These are phyloP conservation scores for Microchirus variegatus DNA, from an alignment of 2,797 vertebrate species.

Conservation along the genomic window DNA sequence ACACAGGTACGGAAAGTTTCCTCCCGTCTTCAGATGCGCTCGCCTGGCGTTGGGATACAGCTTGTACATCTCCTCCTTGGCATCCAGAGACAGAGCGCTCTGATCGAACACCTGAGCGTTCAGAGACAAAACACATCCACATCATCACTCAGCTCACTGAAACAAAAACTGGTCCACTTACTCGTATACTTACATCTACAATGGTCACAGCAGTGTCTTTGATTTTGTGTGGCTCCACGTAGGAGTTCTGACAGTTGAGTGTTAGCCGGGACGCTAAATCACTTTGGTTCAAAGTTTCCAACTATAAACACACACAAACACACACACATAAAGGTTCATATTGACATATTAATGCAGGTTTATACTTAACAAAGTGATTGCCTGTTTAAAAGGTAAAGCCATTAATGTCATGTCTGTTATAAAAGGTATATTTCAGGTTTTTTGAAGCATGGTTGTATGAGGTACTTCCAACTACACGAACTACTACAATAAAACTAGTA, in stretches of 20 bases:
- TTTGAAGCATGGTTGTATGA: too few species aligned
- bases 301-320: conserved; percentile 67
- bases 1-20: conserved; percentile 97
- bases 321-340: not conserved
- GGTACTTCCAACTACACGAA: too few species aligned
- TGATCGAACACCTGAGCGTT: conserved; percentile 93
- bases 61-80: conserved; percentile 99
- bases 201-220: conserved; percentile 94
- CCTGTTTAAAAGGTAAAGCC: too few species aligned
- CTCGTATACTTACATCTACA: conserved; percentile 89
- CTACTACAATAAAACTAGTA: too few species aligned
- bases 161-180: not conserved
- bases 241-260: conserved; percentile 98
- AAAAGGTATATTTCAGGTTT: too few species aligned
- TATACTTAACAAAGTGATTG: too few species aligned
- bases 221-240: conserved; percentile 98
- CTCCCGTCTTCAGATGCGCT: conserved; percentile 97
- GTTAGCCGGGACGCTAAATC: conserved; percentile 96
- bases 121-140: not conserved
- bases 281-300: conserved; percentile 95
- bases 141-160: not conserved
- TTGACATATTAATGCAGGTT: not conserved
- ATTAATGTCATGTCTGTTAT: too few species aligned
- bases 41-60: conserved; percentile 94
- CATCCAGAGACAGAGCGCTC: conserved; percentile 94